Percentiles rank a stretch among this genome's conserved stretches.
These are phyloP conservation scores for Ericerus pela DNA, from an alignment of 1,140 invertebrate genomes.

Conservation along the genomic window DNA sequence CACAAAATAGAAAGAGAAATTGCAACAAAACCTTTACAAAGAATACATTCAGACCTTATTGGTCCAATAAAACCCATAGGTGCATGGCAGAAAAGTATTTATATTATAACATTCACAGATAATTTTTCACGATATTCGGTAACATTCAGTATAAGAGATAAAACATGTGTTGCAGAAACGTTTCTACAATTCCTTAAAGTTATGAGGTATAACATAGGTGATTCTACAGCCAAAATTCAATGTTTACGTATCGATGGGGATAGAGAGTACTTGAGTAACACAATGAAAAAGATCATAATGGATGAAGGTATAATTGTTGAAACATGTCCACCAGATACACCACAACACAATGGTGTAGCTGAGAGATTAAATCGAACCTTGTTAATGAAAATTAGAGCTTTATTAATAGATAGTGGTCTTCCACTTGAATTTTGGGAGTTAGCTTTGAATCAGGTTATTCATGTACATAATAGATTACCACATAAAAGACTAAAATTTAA, in stretches of 20 bases:
- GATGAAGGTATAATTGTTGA: slow-evolving; percentile 27
- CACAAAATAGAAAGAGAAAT: too few species aligned
- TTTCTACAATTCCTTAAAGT: not conserved
- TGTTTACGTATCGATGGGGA: slow-evolving; percentile 29
- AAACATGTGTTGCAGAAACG: not conserved
- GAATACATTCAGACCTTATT: too few species aligned
- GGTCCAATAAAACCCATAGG: too few species aligned
- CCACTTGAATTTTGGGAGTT: slow-evolving; percentile 15
- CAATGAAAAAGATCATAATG: slow-evolving; percentile 26
- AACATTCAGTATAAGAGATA: not conserved
- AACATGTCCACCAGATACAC: slow-evolving; percentile 25
- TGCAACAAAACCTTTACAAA: too few species aligned
- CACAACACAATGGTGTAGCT: slow-evolving; percentile 29
- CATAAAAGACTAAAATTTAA: not conserved
- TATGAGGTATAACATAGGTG: not conserved
- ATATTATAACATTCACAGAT: too few species aligned
- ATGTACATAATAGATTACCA: not conserved
- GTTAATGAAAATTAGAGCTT: slow-evolving; percentile 6
- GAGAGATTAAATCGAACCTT: slow-evolving; percentile 27
- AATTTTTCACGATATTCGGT: not conserved
- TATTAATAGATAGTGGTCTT: slow-evolving; percentile 13
- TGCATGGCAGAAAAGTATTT: too few species aligned
- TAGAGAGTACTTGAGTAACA: slow-evolving; percentile 28
- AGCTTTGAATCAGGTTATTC: slow-evolving; percentile 7
- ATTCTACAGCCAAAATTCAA: not conserved